Base-by-base conservation (phyloP, 2,888 invertebrate species). In the Podotricha telesiphe region DNA sequence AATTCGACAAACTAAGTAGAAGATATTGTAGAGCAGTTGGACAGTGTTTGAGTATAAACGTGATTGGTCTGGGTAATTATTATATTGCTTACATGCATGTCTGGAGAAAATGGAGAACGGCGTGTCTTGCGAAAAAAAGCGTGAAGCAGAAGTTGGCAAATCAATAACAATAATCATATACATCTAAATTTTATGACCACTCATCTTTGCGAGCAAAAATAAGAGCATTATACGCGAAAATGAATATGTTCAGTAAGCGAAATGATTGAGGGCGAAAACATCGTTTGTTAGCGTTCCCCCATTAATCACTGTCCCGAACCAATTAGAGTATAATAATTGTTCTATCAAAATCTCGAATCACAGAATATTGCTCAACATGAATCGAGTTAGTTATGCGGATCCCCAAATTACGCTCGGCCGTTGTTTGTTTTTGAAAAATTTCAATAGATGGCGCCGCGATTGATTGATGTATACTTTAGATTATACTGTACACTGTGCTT, bases 291-390 rank as follows among this genome's bases (percentile, higher is more conserved):
- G 75, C 67, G 56, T 65, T 15, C 20, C 63, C 65, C 71, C 76
- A 79, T 80, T 78, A 78, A 80, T 84, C 83, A 79, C 77, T 74
- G 83, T 82, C 82, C 72, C 65, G 71, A 77, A 79, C 80, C 82
- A 83, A 83, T 83, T 82, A 82, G 79, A 75, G 78, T 76, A 78
- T 77, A 79, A 79, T 77, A 77, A 80, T 80, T 77, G 80, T 79
- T 77, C 73, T 61, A 73, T 73, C 77, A 75, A 76, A 78, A 79
- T 77, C 78, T 78, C 74, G 74, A 76, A 74, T 71, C 73, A 74
- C 74, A 68, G 74, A 75, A 77, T 76, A 76, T 75, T 75, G 77
- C 74, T 76, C 73, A 73, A 72, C 71, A 68, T 67, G 74, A 78
- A 77, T 55, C 55, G 55, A 55, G 34, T 13, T 37, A 75, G 68